Percentiles rank a stretch among this genome's conserved stretches.
These are phyloP conservation scores for Netelia inedita DNA, from an alignment of 2,888 invertebrate species.

Conservation along the genomic window DNA sequence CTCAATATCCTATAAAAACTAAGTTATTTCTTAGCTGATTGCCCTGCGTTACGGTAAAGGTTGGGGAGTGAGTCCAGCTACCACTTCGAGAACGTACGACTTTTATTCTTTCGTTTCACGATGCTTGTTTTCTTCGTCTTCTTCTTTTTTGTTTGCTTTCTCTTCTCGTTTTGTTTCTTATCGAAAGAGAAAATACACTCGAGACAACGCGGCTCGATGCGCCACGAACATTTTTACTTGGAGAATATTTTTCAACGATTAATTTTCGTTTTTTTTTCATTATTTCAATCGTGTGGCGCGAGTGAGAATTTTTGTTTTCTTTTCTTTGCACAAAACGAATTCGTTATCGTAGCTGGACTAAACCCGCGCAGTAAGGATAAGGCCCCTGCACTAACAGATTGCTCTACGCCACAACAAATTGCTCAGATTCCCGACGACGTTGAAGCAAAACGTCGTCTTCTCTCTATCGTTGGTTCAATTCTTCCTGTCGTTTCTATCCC, in stretches of 20 bases:
- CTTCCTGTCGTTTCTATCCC: constrained; percentile 35
- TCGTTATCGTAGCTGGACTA: constrained; percentile 68
- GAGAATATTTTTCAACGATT: neutral
- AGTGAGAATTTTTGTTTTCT: constrained; percentile 5
- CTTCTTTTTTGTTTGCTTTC: neutral
- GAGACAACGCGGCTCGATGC: neutral
- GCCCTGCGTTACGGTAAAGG: constrained; percentile 84
- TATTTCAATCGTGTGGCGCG: too few species aligned
- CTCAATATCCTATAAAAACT: constrained; percentile 85
- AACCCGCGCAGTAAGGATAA: constrained; percentile 84
- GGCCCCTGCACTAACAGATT: constrained; percentile 85
- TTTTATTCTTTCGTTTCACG: neutral
- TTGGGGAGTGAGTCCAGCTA: constrained; percentile 76
- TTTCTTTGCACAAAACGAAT: constrained; percentile 20
- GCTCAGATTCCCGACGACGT: constrained; percentile 66
- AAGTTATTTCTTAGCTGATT: constrained; percentile 85
- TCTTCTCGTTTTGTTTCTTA: neutral
- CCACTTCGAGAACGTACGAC: constrained; percentile 44
- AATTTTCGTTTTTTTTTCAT: constrained; percentile 22
- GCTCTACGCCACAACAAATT: constrained; percentile 83
- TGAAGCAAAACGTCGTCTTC: constrained; percentile 65
- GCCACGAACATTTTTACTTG: neutral
- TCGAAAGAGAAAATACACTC: neutral
- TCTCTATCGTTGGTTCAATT: constrained; percentile 37
- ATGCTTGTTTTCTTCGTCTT: neutral